These are phyloP conservation scores for Rhincodon typus DNA, from an alignment of 2,797 vertebrate species.

Conservation along the genomic window DNA sequence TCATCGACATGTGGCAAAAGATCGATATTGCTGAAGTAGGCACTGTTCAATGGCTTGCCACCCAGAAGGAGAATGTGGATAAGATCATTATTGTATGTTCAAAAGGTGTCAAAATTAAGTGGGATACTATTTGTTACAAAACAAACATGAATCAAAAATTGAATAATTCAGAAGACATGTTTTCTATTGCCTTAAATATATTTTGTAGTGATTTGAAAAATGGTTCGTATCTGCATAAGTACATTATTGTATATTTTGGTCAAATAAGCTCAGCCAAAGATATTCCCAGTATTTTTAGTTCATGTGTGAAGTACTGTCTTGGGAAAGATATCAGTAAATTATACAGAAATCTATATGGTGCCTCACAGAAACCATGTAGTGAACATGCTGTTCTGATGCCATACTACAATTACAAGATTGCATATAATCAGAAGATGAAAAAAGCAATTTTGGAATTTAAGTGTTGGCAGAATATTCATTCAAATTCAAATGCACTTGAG, in stretches of 20 bases:
- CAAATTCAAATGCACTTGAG: background rate
- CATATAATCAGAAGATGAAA: conserved; percentile 39
- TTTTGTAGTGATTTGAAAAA: conserved; percentile 59
- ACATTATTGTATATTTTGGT: conserved; percentile 60
- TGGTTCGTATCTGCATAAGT: conserved; percentile 51
- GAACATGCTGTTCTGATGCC: conserved; percentile 8
- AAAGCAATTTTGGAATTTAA: conserved; percentile 46
- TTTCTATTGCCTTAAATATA: conserved; percentile 65
- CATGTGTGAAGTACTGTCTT: conserved; percentile 59
- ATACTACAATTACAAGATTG: background rate
- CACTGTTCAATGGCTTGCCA: conserved; percentile 64
- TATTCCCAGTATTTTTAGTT: conserved; percentile 50
- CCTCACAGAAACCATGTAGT: conserved; percentile 39
- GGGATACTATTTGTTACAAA: conserved; percentile 40
- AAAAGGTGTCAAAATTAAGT: conserved; percentile 33
- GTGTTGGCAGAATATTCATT: conserved; percentile 44
- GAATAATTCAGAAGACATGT: conserved; percentile 60
- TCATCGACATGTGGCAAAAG: conserved; percentile 68
- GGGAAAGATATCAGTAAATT: conserved; percentile 61
- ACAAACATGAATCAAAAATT: conserved; percentile 39
- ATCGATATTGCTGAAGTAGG: conserved; percentile 63
- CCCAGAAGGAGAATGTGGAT: conserved; percentile 53
- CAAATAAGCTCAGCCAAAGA: conserved; percentile 39
- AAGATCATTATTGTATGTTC: conserved; percentile 62
- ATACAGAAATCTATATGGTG: conserved; percentile 48